Conservation (phyloP, 2,797 vertebrate genomes). For the Acanthis flammea region DNA sequence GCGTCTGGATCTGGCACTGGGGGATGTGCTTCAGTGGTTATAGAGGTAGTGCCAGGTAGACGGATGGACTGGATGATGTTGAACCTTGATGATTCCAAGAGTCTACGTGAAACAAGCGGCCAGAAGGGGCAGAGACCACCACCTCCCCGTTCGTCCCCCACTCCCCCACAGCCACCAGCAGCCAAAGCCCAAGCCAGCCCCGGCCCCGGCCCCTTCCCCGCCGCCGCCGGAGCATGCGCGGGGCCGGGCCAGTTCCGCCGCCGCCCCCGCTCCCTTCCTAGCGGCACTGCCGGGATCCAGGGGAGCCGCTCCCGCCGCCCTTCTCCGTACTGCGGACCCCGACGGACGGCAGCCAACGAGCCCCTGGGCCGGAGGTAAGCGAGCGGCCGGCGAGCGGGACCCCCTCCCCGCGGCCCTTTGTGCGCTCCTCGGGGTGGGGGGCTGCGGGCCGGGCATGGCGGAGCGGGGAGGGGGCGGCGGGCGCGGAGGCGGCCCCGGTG, state of each 20-base stretch:
- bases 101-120: neutral
- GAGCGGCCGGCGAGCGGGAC: rapidly evolving
- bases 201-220: neutral
- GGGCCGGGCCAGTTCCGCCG: neutral
- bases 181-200: no score
- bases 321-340: neutral
- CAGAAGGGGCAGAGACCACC: rapidly evolving
- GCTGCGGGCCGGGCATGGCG: neutral
- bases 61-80: no score
- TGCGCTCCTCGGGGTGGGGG: neutral
- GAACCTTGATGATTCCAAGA: no score
- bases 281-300: neutral
- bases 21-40: neutral
- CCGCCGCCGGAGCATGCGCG: constrained; percentile 1
- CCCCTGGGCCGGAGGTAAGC: neutral
- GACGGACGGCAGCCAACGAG: neutral
- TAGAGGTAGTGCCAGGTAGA: no score
- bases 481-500: neutral
- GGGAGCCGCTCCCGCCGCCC: rapidly evolving
- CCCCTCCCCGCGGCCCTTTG: rapidly evolving
- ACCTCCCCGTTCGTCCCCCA: rapidly evolving
- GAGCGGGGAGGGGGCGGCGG: neutral
- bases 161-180: rapidly evolving
- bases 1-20: neutral
- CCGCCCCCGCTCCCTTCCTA: neutral